These are phyloP conservation scores for Grammomys surdaster DNA, from an alignment of 2,113 vertebrate genomes.

Conservation along the genomic window DNA sequence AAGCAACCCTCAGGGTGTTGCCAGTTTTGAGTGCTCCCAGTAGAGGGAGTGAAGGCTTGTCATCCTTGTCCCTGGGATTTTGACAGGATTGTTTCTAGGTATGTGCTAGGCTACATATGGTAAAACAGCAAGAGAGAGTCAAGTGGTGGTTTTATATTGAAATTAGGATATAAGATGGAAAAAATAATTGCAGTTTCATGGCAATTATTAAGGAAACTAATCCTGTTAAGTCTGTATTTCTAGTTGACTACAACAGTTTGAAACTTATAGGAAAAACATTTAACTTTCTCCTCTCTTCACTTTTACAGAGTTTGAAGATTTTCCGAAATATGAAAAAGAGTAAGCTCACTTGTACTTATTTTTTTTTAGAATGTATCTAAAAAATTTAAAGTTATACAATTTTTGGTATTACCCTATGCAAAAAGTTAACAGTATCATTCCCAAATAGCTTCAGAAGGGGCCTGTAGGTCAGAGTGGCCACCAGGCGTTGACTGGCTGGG, in stretches of 20 bases:
- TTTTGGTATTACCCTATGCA: conserved; percentile 25
- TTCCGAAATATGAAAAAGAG: conserved; percentile 89
- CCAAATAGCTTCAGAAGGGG: background rate
- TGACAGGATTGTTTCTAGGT: conserved; percentile 37
- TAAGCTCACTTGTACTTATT: conserved; percentile 83
- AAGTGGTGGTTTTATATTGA: background rate
- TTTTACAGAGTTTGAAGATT: conserved; percentile 89
- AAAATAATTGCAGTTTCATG: conserved; percentile 27
- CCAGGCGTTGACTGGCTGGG: background rate
- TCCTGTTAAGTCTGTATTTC: conserved; percentile 38
- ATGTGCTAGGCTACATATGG: background rate
- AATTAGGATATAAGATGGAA: background rate
- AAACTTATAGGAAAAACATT: conserved; percentile 53
- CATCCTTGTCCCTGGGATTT: background rate
- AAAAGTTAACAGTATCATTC: conserved; percentile 30
- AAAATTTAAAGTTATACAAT: background rate
- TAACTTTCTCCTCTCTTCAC: conserved; percentile 61
- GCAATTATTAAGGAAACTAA: background rate
- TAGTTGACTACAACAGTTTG: conserved; percentile 55
- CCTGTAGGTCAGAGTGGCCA: background rate
- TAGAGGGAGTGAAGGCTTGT: background rate
- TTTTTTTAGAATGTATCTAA: background rate
- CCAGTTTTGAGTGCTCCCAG: background rate
- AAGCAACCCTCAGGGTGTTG: background rate
- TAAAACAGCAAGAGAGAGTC: background rate